These are phyloP conservation scores for Centropristis striata DNA, from an alignment of 2,113 vertebrate species.

Conservation along the genomic window DNA sequence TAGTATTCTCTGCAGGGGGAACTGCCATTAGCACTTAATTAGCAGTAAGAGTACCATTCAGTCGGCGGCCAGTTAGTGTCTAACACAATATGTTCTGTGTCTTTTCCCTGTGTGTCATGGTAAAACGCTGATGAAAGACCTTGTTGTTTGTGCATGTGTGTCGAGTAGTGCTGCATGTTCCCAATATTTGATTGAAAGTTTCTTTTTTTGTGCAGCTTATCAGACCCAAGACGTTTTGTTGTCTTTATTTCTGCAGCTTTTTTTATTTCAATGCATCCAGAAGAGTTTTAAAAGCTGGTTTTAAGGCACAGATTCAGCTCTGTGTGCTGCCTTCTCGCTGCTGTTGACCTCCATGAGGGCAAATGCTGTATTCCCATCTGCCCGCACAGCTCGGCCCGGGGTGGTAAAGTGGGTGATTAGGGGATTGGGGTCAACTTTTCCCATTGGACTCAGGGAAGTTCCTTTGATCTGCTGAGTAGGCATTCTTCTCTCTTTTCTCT, in stretches of 20 bases:
- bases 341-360: constrained; percentile 53
- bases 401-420: constrained; percentile 71
- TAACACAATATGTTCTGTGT: constrained; percentile 78
- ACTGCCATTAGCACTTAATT: constrained; percentile 88
- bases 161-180: constrained; percentile 4
- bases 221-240: constrained; percentile 10
- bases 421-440: constrained; percentile 72
- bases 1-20: constrained; percentile 87
- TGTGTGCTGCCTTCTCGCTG: constrained; percentile 22
- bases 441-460: constrained; percentile 61
- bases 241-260: constrained; percentile 20
- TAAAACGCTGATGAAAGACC: constrained; percentile 59
- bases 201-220: neutral
- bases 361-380: constrained; percentile 51
- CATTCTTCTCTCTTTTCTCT: constrained; percentile 67
- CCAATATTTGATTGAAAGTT: neutral
- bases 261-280: neutral
- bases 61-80: constrained; percentile 68
- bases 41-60: constrained; percentile 85
- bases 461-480: constrained; percentile 77
- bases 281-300: neutral
- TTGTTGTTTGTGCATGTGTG: constrained; percentile 49
- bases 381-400: constrained; percentile 8
- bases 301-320: neutral
- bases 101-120: constrained; percentile 60